These are phyloP conservation scores for Melanotus villosus DNA, from an alignment of 2,888 invertebrate genomes.

Conservation along the genomic window DNA sequence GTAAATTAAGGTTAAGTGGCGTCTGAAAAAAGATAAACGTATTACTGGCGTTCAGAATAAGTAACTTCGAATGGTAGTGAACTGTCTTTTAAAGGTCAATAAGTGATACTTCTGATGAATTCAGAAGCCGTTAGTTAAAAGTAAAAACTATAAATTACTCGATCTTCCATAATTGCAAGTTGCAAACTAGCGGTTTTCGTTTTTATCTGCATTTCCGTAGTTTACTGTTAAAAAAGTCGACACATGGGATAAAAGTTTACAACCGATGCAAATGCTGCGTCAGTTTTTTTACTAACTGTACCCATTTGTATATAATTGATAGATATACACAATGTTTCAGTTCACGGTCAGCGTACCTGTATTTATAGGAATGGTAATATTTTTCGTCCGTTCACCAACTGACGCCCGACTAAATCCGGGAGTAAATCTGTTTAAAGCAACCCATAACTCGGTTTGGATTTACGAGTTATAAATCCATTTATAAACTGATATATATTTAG, in stretches of 20 bases:
- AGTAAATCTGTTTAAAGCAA: not conserved
- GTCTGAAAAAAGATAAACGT: slow-evolving; percentile 28
- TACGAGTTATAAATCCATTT: not conserved
- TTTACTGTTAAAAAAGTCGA: too few relatives aligned
- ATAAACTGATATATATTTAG: not conserved
- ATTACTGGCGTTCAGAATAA: not conserved
- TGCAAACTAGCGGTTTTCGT: slow-evolving; percentile 16
- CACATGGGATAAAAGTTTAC: too few relatives aligned
- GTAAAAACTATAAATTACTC: slow-evolving; percentile 20
- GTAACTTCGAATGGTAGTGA: not conserved
- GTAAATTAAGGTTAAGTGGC: slow-evolving; percentile 45
- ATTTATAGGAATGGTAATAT: too few relatives aligned
- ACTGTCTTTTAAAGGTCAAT: slow-evolving; percentile 11
- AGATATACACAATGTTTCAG: too few relatives aligned
- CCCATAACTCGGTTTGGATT: not conserved
- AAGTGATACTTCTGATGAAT: not conserved
- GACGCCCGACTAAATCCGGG: not conserved
- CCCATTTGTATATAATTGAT: too few relatives aligned
- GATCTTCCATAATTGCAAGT: slow-evolving; percentile 11
- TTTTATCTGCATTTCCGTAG: slow-evolving; percentile 16
- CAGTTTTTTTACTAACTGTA: too few relatives aligned
- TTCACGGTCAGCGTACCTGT: too few relatives aligned
- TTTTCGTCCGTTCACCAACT: slow-evolving; percentile 7
- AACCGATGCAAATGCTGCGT: too few relatives aligned
- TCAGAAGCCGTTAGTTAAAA: slow-evolving; percentile 29